Evolutionary conservation across 2,113 vertebrate species (phyloP).

Genomic region (Oreamnos americanus): DNA sequence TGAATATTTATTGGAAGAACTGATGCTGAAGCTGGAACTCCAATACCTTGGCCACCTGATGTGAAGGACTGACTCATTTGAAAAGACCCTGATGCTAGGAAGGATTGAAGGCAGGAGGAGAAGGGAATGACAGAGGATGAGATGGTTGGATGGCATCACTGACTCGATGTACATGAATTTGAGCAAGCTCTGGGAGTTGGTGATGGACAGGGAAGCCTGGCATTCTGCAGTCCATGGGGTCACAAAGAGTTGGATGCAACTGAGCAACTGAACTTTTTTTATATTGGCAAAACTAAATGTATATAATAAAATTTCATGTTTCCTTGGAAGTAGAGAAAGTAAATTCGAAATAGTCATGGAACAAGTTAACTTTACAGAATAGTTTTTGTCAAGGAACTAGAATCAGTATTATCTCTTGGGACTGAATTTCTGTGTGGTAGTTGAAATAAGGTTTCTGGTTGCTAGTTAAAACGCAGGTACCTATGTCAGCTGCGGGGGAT

Average conservation of each 20-base stretch:
- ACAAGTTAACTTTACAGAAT: not conserved
- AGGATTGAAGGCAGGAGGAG: not conserved
- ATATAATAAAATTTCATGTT: not conserved
- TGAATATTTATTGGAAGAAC: not conserved
- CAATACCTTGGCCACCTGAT: not conserved
- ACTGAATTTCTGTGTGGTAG: not conserved
- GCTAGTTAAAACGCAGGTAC: not conserved
- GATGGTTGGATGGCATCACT: not conserved
- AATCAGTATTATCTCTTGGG: not conserved
- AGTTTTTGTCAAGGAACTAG: not conserved
- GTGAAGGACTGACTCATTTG: not conserved
- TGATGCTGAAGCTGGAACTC: not conserved
- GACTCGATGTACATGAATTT: not conserved
- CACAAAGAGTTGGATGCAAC: not conserved
- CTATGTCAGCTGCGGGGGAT: not conserved
- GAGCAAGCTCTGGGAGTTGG: not conserved
- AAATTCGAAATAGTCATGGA: not conserved
- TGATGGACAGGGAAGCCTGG: not conserved
- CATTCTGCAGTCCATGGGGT: not conserved
- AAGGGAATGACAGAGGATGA: not conserved
- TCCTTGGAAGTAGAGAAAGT: not conserved
- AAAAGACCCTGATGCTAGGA: not conserved
- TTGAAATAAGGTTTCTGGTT: conserved; percentile 6
- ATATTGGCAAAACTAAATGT: not conserved
- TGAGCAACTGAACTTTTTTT: not conserved